Percentiles rank a stretch among this genome's conserved stretches.
Evolutionary conservation across 2,797 vertebrate genomes (phyloP).

Genomic region (Arnoldichthys spilopterus): DNA sequence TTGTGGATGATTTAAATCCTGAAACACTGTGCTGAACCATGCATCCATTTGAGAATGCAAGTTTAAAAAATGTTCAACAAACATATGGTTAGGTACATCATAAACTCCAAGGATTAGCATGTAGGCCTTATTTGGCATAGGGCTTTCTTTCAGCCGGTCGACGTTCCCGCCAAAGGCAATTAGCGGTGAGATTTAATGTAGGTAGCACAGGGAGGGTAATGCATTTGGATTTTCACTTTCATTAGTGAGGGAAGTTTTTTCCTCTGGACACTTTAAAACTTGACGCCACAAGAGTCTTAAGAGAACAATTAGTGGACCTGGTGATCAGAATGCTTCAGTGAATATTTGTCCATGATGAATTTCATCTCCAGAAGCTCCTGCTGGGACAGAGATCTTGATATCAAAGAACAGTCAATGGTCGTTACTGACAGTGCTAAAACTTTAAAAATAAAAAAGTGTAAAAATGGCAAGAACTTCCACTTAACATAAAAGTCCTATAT

Average conservation of each 20-base stretch:
- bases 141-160: slow-evolving; percentile 17
- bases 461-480: neutral
- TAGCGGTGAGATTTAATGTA: slow-evolving; percentile 7
- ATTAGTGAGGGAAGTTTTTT: neutral
- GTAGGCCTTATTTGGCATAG: slow-evolving; percentile 21
- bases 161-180: slow-evolving; percentile 23
- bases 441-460: neutral
- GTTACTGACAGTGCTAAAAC: neutral
- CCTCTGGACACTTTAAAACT: neutral
- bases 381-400: neutral
- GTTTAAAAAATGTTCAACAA: slow-evolving; percentile 13
- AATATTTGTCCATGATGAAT: neutral
- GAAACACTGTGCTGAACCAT: neutral
- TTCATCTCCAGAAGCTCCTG: neutral
- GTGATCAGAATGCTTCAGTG: neutral
- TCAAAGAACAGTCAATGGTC: neutral
- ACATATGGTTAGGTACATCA: slow-evolving; percentile 42
- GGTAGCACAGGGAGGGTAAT: neutral
- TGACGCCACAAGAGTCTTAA: neutral
- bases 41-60: neutral
- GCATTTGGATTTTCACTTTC: neutral
- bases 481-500: neutral
- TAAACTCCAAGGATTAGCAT: slow-evolving; percentile 20
- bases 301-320: slow-evolving; percentile 3
- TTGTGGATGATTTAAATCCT: slow-evolving; percentile 1